Evolutionary conservation across 1,140 invertebrate genomes (phyloP).

Genomic region (Antheraea mylitta): DNA sequence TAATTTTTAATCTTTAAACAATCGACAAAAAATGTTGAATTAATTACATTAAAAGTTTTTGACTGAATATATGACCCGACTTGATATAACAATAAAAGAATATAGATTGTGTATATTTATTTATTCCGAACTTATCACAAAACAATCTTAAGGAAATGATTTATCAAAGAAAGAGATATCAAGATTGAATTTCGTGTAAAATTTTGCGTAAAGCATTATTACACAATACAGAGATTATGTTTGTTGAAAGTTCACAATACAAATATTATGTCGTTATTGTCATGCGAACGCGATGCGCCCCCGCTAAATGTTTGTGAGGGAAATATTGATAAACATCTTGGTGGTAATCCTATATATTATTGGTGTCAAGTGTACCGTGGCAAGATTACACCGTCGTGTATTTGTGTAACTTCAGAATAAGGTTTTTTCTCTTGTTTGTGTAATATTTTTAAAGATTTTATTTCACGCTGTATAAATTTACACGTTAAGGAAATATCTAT

Average conservation of each 20-base stretch:
- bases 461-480: background rate
- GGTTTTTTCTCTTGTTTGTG: conserved; percentile 4
- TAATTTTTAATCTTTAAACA: no score
- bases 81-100: no score
- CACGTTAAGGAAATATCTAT: background rate
- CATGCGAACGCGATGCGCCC: conserved; percentile 11
- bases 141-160: background rate
- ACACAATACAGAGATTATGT: conserved; percentile 27
- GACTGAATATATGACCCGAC: no score
- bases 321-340: conserved; percentile 41
- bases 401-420: conserved; percentile 27
- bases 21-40: no score
- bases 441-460: background rate
- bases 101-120: no score
- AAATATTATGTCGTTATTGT: conserved; percentile 39
- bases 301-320: conserved; percentile 34
- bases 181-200: conserved; percentile 36
- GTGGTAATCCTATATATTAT: conserved; percentile 32
- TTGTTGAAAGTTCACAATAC: conserved; percentile 18
- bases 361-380: conserved; percentile 42
- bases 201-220: conserved; percentile 23
- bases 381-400: conserved; percentile 22
- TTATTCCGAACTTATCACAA: background rate
- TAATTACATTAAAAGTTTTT: no score
- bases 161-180: background rate